Percentiles rank a stretch among this genome's conserved stretches.
These are phyloP conservation scores for Drosophila sproati DNA, from an alignment of 1,140 invertebrate genomes.

Conservation along the genomic window DNA sequence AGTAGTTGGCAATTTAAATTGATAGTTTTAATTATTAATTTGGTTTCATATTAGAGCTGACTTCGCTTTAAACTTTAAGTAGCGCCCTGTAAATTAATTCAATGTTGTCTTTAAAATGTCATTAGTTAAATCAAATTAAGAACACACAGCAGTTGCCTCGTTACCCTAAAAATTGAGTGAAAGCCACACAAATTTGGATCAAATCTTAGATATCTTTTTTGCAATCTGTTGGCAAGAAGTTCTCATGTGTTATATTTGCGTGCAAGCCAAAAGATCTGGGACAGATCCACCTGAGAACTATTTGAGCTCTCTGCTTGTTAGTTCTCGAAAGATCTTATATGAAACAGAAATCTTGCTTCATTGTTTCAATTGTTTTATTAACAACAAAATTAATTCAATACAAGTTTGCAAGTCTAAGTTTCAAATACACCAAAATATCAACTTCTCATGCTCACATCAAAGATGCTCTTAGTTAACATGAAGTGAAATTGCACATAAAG, in stretches of 20 bases:
- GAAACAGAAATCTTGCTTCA: too few relatives aligned
- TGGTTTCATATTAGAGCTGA: background rate
- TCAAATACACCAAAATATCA: background rate
- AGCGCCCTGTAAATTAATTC: slow-evolving; percentile 1
- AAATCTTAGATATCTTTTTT: background rate
- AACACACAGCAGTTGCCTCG: background rate
- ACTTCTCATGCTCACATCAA: background rate
- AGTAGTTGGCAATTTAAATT: slow-evolving; percentile 3
- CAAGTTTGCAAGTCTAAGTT: too few relatives aligned
- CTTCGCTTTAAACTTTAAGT: too few relatives aligned
- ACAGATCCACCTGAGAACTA: too few relatives aligned
- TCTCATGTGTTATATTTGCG: too few relatives aligned
- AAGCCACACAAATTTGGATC: background rate
- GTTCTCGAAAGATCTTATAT: too few relatives aligned
- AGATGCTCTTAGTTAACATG: background rate
- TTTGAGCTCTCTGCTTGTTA: too few relatives aligned
- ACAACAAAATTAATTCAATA: too few relatives aligned
- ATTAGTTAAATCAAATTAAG: slow-evolving; percentile 8
- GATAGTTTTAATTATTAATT: slow-evolving; percentile 2
- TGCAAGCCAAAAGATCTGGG: too few relatives aligned
- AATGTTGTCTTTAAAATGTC: background rate
- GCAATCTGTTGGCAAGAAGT: too few relatives aligned
- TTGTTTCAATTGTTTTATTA: too few relatives aligned
- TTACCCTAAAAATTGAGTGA: background rate
- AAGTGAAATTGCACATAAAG: background rate